Base-by-base conservation (phyloP, 2,113 vertebrate genomes). In the Rhinichthys klamathensis region DNA sequence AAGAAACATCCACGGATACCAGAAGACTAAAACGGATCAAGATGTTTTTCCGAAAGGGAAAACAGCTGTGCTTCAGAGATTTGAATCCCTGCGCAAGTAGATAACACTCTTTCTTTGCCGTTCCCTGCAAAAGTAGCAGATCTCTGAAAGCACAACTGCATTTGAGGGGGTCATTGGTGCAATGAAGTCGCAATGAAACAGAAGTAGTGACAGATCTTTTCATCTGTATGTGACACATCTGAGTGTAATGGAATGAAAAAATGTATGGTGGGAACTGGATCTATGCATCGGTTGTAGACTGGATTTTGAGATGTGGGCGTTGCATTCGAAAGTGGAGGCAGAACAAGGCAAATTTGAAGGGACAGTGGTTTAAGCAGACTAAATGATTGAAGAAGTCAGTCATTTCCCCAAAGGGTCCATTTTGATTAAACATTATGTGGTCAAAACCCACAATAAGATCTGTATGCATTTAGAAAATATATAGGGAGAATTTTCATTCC, bases 21-120 rank as follows among this genome's bases (percentile, higher is more conserved):
- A 92, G 87, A 87, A 84, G 41, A 61, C 85, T 88, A 88, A 94
- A 94, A 88, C 38, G 84, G 91, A 93, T 91, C 92, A 93, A 92
- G 92, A 92, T 93, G 93, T 93, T 92, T 41, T 92, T 89, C 51
- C 87, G 86, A 79, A 88, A 86, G 80, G 80, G 89, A 78, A 91
- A 90, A 88, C 91, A 94, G 90, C 90, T 93, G 91, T 82, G 89
- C 41, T 61, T 38, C 79, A 72, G 70, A 69, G 82, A 80, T 82
- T 67, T 63, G 77, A 87, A 89, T 76, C 89, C 90, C 85, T 46
- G 82, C 51, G 12, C 0, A 63, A 82, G 76, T 60, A 83, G 72
- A 81, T 86, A 88, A 65, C 70, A 51, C 75, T 49, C 76, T 77
- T 35, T 70, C 74, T 60, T 46, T 25, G 12, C 23, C 12, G 2